Evolutionary conservation across 2,888 invertebrate genomes (phyloP).

Genomic region (Lithophane socia): DNA sequence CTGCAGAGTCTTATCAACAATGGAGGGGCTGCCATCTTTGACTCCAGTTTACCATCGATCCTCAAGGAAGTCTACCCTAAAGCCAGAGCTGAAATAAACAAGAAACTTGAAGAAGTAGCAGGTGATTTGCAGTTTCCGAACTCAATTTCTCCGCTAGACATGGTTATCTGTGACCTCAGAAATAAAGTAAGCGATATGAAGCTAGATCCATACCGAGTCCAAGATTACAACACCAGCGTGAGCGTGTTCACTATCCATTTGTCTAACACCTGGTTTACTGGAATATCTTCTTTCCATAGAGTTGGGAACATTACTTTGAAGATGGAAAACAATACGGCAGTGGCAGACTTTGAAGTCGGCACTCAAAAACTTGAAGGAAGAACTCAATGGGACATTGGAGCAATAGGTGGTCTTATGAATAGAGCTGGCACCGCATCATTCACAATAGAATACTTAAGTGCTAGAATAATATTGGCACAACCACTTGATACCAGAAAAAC

Average conservation of each 20-base stretch:
- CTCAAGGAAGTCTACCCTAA: constrained; percentile 94
- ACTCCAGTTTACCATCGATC: constrained; percentile 96
- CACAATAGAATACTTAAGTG: constrained; percentile 94
- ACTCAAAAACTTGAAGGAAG: constrained; percentile 94
- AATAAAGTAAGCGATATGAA: constrained; percentile 92
- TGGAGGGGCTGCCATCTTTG: constrained; percentile 95
- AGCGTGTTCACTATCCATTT: constrained; percentile 93
- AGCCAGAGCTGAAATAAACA: constrained; percentile 93
- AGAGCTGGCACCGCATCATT: constrained; percentile 94
- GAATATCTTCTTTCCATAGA: constrained; percentile 95
- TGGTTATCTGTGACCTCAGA: constrained; percentile 94
- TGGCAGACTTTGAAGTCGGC: constrained; percentile 93
- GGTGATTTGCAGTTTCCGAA: constrained; percentile 94
- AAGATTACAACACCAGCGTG: constrained; percentile 93
- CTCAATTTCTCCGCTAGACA: constrained; percentile 96
- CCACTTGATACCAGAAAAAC: constrained; percentile 94
- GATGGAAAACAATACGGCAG: constrained; percentile 93
- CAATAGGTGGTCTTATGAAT: constrained; percentile 92
- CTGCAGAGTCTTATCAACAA: constrained; percentile 95
- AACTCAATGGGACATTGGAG: constrained; percentile 94
- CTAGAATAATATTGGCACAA: constrained; percentile 93
- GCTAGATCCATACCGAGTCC: constrained; percentile 94
- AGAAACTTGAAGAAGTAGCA: constrained; percentile 92
- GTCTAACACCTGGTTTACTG: constrained; percentile 94
- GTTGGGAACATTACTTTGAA: constrained; percentile 94